Conservation (phyloP, 2,113 vertebrate species). For the Tupaia chinensis region DNA sequence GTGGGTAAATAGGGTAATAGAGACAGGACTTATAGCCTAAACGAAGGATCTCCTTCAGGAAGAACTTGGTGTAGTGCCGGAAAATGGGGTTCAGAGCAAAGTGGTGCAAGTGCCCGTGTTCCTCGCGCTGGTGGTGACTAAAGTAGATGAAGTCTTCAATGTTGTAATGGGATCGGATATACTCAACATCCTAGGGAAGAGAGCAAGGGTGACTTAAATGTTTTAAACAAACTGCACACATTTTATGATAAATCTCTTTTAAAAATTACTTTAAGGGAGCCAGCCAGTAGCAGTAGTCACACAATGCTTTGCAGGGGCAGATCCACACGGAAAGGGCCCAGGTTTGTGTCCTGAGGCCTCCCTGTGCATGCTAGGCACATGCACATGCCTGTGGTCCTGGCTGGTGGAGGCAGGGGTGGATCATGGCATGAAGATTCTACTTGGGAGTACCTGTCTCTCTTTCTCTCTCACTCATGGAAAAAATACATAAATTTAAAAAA, state of each 20-base stretch:
- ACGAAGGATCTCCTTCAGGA: slow-evolving; percentile 94
- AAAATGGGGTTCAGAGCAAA: slow-evolving; percentile 90
- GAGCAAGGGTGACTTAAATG: not conserved
- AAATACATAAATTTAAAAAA: no score
- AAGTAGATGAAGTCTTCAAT: slow-evolving; percentile 96
- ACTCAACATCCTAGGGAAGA: slow-evolving; percentile 91
- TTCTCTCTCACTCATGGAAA: no score
- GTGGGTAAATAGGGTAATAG: slow-evolving; percentile 90
- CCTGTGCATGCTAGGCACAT: no score
- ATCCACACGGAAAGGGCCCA: no score
- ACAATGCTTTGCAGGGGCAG: no score
- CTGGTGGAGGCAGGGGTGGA: no score
- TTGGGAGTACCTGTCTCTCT: no score
- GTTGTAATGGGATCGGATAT: slow-evolving; percentile 92
- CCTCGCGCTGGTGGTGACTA: slow-evolving; percentile 89
- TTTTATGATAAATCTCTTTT: not conserved
- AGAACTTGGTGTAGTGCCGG: slow-evolving; percentile 88
- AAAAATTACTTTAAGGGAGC: not conserved
- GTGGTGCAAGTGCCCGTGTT: slow-evolving; percentile 92
- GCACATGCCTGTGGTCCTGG: no score
- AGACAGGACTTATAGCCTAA: slow-evolving; percentile 92
- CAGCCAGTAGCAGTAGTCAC: not conserved
- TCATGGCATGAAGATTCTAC: no score
- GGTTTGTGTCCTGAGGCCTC: no score
- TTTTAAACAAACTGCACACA: not conserved